Evolutionary conservation across 2,797 vertebrate species (phyloP).

Genomic region (Oceanodroma leucorhoa): DNA sequence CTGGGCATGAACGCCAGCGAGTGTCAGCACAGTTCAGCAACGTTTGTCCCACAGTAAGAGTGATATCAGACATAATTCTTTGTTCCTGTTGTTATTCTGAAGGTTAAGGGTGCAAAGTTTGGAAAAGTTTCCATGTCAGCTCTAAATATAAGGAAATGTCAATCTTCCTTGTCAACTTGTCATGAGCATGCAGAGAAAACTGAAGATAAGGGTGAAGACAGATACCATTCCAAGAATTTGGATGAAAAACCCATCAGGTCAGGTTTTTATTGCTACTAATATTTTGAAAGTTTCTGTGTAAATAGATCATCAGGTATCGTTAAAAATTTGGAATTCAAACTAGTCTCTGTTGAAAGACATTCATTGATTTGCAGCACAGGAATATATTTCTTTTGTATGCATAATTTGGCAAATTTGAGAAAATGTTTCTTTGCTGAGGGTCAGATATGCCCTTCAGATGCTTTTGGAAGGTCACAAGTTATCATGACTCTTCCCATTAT

Average conservation of each 20-base stretch:
- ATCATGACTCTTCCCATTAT: not conserved
- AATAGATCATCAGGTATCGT: not conserved
- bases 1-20: rapidly evolving
- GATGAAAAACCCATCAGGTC: not conserved
- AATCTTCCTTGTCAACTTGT: not conserved
- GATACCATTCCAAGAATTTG: not conserved
- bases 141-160: not conserved
- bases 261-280: not conserved
- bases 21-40: not conserved
- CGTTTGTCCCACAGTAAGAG: rapidly evolving
- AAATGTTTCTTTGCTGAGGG: not conserved
- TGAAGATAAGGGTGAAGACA: not conserved
- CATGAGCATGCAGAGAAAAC: not conserved
- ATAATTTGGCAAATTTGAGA: not conserved
- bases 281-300: not conserved
- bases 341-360: not conserved
- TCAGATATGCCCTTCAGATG: not conserved
- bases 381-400: not conserved
- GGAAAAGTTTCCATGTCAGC: not conserved
- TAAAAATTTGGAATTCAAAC: not conserved
- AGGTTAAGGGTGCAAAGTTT: not conserved
- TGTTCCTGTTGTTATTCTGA: not conserved
- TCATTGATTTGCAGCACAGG: not conserved
- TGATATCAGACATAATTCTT: not conserved
- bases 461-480: not conserved